phyloP scores from a whole-genome alignment of 2,113 vertebrate species.

The Podiceps cristatus region DNA sequence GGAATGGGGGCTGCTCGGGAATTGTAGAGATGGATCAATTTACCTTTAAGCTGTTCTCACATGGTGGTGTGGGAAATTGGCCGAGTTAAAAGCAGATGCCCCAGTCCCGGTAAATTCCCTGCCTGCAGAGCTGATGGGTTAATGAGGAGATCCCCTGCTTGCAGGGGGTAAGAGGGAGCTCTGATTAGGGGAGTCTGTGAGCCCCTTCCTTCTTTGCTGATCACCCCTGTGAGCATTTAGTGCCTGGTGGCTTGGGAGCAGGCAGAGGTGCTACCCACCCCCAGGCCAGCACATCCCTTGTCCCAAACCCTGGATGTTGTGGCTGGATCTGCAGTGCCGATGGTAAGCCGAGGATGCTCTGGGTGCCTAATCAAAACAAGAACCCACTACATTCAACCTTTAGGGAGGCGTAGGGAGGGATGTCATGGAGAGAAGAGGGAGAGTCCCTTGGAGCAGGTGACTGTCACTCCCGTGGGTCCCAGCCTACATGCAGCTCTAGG shows the following conservation, averaged over 20 bases:
- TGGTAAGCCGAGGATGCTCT: background rate
- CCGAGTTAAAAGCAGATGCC: background rate
- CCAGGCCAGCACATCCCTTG: background rate
- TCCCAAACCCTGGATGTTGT: background rate
- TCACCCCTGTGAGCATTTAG: background rate
- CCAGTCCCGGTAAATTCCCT: background rate
- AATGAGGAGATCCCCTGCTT: background rate
- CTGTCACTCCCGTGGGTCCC: background rate
- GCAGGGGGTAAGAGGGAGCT: background rate
- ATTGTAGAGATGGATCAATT: background rate
- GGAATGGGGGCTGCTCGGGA: accelerated
- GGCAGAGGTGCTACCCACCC: background rate
- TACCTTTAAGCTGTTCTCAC: accelerated
- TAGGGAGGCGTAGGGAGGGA: background rate
- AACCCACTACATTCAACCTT: background rate
- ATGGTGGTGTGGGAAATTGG: background rate
- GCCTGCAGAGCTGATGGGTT: background rate
- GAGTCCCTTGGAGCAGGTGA: background rate
- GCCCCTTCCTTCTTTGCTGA: background rate
- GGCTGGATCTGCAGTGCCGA: background rate
- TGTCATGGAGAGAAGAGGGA: background rate
- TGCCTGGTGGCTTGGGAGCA: background rate
- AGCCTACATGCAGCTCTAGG: background rate
- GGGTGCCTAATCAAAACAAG: background rate
- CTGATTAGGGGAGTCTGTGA: background rate